Evolutionary conservation across 1,140 invertebrate genomes (phyloP).

Genomic region (Drosophila sp.): DNA sequence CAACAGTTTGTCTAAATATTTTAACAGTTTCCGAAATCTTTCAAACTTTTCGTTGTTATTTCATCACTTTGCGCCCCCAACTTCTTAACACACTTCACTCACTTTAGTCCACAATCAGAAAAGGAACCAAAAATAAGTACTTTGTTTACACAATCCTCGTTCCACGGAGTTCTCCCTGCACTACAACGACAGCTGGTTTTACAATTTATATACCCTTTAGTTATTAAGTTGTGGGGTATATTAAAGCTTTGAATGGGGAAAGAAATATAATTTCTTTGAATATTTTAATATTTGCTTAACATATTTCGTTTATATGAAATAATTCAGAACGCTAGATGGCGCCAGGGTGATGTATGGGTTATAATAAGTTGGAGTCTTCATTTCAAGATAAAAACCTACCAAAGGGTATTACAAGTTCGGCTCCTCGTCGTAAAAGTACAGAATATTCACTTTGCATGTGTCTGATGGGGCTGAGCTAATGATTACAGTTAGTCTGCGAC

Average conservation of each 20-base stretch:
- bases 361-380: no score
- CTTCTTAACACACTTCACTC: conserved; percentile 23
- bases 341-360: no score
- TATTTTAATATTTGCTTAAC: no score
- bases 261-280: neutral
- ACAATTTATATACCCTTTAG: neutral
- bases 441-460: neutral
- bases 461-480: neutral
- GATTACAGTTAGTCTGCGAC: neutral
- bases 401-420: neutral
- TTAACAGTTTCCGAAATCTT: neutral
- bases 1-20: neutral
- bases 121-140: conserved; percentile 6
- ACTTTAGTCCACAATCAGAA: conserved; percentile 29
- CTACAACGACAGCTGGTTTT: neutral
- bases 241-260: neutral
- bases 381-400: no score
- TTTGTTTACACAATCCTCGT: conserved; percentile 16
- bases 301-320: no score
- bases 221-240: neutral
- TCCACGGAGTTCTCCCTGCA: neutral
- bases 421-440: no score
- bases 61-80: neutral
- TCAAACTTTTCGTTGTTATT: neutral
- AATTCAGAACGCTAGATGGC: no score